Conservation (phyloP, 2,888 invertebrate genomes). For the Chloroclysta siterata region DNA sequence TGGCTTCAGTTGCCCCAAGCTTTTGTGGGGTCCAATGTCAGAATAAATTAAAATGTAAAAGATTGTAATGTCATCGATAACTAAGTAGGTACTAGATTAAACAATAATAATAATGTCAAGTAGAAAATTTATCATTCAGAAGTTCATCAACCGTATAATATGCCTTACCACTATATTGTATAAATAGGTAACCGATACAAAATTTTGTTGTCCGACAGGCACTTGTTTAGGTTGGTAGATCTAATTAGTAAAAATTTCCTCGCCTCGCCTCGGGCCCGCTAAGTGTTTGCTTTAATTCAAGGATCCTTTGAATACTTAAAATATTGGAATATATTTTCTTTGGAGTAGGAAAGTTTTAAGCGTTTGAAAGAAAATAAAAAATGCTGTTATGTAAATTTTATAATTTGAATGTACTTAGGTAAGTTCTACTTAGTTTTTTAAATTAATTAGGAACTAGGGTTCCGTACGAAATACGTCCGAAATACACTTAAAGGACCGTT, state of each 20-base stretch:
- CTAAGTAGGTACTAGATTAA: no score
- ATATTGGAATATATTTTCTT: slow-evolving; percentile 32
- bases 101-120: no score
- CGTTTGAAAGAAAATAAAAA: slow-evolving; percentile 6
- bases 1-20: no score
- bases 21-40: no score
- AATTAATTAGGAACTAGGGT: slow-evolving; percentile 1
- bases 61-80: no score
- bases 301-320: slow-evolving; percentile 38
- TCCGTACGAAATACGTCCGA: no score
- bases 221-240: slow-evolving; percentile 34
- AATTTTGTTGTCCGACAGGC: neutral
- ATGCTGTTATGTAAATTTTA: slow-evolving; percentile 5
- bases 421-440: neutral
- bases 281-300: slow-evolving; percentile 45
- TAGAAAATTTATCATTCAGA: no score
- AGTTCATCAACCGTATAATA: no score
- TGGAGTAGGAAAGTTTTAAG: slow-evolving; percentile 13
- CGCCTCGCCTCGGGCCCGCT: slow-evolving; percentile 36
- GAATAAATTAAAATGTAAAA: no score
- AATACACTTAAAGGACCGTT: no score
- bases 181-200: no score
- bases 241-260: slow-evolving; percentile 45
- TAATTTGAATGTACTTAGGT: slow-evolving; percentile 3
- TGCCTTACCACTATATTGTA: no score